These are phyloP conservation scores for Planococcus citri DNA, from an alignment of 1,140 invertebrate species.

Conservation along the genomic window DNA sequence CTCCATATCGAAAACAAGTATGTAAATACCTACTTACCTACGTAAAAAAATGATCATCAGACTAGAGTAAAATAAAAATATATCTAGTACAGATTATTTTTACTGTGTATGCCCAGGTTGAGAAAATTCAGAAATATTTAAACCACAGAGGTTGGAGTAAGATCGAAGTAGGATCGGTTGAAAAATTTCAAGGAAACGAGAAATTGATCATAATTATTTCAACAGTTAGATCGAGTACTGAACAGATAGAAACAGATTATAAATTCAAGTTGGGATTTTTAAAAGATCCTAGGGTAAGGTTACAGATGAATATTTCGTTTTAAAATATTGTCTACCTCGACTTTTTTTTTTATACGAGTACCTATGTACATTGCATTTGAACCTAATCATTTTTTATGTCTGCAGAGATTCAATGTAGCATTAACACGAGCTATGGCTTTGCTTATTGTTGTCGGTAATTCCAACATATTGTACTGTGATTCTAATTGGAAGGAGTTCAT, in stretches of 20 bases:
- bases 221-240: conserved; percentile 47
- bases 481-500: too few relatives aligned
- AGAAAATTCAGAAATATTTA: background rate
- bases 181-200: conserved; percentile 95
- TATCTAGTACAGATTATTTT: background rate
- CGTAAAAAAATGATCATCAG: background rate
- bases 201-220: conserved; percentile 73
- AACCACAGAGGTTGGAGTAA: background rate
- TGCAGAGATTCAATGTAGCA: too few relatives aligned
- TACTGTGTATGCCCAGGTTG: background rate
- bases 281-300: background rate
- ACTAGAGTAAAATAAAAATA: background rate
- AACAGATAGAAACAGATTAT: conserved; percentile 36
- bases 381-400: too few relatives aligned
- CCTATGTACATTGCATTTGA: too few relatives aligned
- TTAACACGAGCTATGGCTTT: too few relatives aligned
- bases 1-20: conserved; percentile 86
- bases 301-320: too few relatives aligned
- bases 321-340: too few relatives aligned
- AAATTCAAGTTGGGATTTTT: conserved; percentile 58
- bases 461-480: too few relatives aligned
- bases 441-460: too few relatives aligned
- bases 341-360: too few relatives aligned
- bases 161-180: conserved; percentile 70
- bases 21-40: background rate